Evolutionary conservation across 2,113 vertebrate genomes (phyloP).

Genomic region (Tetraodon nigroviridis): DNA sequence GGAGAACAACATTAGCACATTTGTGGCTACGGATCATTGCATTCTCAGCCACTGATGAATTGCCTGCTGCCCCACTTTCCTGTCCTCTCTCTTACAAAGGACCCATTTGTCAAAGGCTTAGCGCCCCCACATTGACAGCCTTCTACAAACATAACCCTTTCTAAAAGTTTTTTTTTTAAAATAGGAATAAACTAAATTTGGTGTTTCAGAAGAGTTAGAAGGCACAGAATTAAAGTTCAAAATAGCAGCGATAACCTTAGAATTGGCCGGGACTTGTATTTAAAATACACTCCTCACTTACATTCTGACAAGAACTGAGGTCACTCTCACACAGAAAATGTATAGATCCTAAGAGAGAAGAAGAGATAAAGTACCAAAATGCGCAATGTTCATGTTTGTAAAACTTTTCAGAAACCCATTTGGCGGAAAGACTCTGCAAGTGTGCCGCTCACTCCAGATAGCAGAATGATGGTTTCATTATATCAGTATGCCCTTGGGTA

Average conservation of each 20-base stretch:
- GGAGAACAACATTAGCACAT: conserved; percentile 51
- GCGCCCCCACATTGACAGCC: background rate
- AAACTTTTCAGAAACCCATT: conserved; percentile 33
- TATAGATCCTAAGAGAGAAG: background rate
- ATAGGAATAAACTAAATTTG: conserved; percentile 7
- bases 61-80: conserved; percentile 26
- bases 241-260: no score
- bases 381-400: conserved; percentile 21
- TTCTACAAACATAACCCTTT: conserved; percentile 4
- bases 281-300: no score
- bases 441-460: conserved; percentile 47
- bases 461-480: conserved; percentile 55
- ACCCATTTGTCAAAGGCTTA: conserved; percentile 18
- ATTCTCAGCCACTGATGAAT: conserved; percentile 53
- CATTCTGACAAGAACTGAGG: conserved; percentile 3
- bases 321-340: conserved; percentile 16
- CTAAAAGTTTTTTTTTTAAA: no score
- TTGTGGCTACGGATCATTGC: conserved; percentile 47
- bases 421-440: conserved; percentile 23
- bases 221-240: no score
- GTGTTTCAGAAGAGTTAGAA: background rate
- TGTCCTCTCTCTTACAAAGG: conserved; percentile 13
- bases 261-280: no score
- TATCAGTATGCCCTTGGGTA: conserved; percentile 42
- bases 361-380: conserved; percentile 40